These are phyloP conservation scores for Equus przewalskii DNA, from an alignment of 2,113 vertebrate species.

Conservation along the genomic window DNA sequence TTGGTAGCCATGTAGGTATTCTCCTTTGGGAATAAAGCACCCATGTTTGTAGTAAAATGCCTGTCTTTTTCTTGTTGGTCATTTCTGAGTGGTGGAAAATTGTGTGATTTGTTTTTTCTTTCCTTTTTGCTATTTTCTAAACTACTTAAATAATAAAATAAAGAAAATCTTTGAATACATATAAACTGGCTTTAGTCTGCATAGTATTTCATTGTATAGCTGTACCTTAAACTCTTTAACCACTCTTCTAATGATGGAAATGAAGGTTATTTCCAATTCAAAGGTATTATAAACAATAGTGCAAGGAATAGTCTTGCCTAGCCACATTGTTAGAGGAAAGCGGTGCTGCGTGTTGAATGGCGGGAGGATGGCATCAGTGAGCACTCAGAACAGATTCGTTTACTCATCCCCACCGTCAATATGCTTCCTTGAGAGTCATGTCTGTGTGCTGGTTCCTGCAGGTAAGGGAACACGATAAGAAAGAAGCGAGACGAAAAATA, in stretches of 20 bases:
- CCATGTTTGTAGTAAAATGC: background rate
- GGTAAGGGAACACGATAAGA: background rate
- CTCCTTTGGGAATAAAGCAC: background rate
- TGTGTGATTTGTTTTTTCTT: background rate
- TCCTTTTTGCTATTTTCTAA: background rate
- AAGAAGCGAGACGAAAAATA: background rate
- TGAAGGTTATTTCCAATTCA: background rate
- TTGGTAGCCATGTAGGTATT: background rate
- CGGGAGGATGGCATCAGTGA: background rate
- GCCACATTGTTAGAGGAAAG: background rate
- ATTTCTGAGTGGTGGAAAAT: background rate
- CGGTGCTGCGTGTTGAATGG: background rate
- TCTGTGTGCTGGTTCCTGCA: background rate
- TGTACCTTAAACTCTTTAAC: background rate
- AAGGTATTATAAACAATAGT: background rate
- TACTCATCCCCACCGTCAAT: background rate
- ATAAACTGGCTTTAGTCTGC: background rate
- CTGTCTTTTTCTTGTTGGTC: background rate
- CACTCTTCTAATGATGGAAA: background rate
- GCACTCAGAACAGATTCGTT: background rate
- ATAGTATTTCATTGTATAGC: background rate
- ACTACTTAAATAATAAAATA: slow-evolving; percentile 7
- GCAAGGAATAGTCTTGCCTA: background rate
- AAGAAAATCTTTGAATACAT: background rate
- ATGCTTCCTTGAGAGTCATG: background rate